Conservation (phyloP, 2,888 invertebrate species). For the Adelognathus sp. region DNA sequence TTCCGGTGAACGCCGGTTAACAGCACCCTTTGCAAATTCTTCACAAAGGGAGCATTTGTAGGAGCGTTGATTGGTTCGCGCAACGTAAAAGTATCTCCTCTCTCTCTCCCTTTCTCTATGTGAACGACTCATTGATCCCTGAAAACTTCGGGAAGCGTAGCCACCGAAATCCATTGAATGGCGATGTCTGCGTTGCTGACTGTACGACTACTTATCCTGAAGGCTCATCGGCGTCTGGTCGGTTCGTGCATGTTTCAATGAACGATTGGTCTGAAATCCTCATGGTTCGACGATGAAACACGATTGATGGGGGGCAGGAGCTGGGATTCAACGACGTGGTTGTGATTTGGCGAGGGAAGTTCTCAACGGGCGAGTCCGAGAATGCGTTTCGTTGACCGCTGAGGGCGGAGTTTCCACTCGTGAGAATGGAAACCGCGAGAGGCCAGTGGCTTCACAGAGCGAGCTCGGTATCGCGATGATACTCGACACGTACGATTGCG, state of each 20-base stretch:
- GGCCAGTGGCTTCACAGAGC: too few relatives aligned
- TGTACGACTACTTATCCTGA: background rate
- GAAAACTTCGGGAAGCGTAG: background rate
- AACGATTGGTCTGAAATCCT: background rate
- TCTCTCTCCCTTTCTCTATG: too few relatives aligned
- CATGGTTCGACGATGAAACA: conserved; percentile 15
- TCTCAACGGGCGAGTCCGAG: too few relatives aligned
- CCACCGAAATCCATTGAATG: background rate
- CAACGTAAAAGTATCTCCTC: conserved; percentile 9
- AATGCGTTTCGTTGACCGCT: too few relatives aligned
- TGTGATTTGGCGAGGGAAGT: too few relatives aligned
- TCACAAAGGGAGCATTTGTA: conserved; percentile 48
- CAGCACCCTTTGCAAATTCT: conserved; percentile 13
- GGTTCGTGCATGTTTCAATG: background rate
- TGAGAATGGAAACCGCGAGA: too few relatives aligned
- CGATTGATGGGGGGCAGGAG: too few relatives aligned
- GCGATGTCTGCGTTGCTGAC: conserved; percentile 8
- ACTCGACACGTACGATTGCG: too few relatives aligned
- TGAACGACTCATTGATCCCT: background rate
- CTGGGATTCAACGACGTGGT: too few relatives aligned
- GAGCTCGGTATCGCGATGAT: too few relatives aligned
- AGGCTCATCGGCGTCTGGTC: background rate
- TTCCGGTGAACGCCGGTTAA: background rate
- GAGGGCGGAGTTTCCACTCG: too few relatives aligned
- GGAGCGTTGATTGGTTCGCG: conserved; percentile 49